phyloP scores from a whole-genome alignment of 2,797 vertebrate species.

The Cottoperca gobio region DNA sequence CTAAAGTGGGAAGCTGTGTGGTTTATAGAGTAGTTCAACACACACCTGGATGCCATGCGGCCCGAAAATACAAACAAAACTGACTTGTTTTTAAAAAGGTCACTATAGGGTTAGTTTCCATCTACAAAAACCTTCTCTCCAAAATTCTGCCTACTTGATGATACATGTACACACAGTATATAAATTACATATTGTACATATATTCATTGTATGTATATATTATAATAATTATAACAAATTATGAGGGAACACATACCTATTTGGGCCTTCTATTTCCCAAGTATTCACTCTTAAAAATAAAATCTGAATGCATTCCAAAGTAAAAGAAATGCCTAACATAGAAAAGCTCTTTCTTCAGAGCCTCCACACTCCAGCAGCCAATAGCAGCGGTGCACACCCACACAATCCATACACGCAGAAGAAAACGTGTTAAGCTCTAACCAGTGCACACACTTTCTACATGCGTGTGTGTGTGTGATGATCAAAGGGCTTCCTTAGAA shows the following conservation, averaged over 20 bases:
- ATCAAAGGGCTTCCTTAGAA: slow-evolving; percentile 48
- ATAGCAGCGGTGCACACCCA: slow-evolving; percentile 11
- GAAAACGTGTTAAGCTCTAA: slow-evolving; percentile 35
- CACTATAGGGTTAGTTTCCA: too few species aligned
- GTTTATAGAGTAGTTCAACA: neutral
- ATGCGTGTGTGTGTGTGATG: slow-evolving; percentile 1
- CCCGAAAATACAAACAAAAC: neutral
- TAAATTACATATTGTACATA: too few species aligned
- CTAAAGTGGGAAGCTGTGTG: neutral
- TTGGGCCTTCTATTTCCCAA: neutral
- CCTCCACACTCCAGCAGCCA: slow-evolving; percentile 45
- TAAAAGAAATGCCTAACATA: neutral
- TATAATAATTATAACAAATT: neutral
- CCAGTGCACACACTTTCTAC: neutral
- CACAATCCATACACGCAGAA: slow-evolving; percentile 1
- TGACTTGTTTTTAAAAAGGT: too few species aligned
- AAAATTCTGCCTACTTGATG: neutral
- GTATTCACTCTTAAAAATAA: neutral
- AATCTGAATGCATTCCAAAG: neutral
- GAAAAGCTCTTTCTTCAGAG: slow-evolving; percentile 7
- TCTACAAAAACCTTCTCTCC: neutral
- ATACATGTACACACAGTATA: neutral
- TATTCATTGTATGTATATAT: neutral
- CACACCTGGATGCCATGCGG: neutral
- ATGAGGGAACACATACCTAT: neutral